phyloP scores from a whole-genome alignment of 2,888 invertebrate genomes.

The Cerceris ruficornis region DNA sequence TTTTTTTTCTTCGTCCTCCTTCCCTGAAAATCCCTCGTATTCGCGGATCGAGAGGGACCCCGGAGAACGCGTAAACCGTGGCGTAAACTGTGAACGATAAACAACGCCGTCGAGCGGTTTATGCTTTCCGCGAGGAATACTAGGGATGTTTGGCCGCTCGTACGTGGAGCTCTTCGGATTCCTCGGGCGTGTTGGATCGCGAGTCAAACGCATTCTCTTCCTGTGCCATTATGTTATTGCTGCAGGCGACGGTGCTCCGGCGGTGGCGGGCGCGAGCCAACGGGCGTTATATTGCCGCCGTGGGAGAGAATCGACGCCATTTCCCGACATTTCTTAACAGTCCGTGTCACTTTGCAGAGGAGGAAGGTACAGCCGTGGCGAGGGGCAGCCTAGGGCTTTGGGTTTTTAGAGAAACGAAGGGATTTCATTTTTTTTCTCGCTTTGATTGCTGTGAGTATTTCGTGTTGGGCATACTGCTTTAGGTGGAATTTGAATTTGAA shows the following conservation, averaged over 20 bases:
- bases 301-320: slow-evolving; percentile 44
- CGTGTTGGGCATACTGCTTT: no score
- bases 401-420: no score
- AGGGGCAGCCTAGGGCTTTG: background rate
- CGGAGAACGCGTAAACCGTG: slow-evolving; percentile 57
- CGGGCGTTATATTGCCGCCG: slow-evolving; percentile 61
- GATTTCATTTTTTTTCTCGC: no score
- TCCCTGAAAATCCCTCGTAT: slow-evolving; percentile 40
- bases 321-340: slow-evolving; percentile 28
- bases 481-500: no score
- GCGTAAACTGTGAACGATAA: slow-evolving; percentile 62
- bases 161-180: slow-evolving; percentile 74
- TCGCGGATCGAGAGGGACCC: slow-evolving; percentile 17
- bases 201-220: slow-evolving; percentile 79
- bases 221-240: slow-evolving; percentile 77
- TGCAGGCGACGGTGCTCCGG: slow-evolving; percentile 40
- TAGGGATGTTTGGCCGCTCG: slow-evolving; percentile 75
- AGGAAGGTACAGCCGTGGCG: background rate
- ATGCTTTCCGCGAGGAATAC: slow-evolving; percentile 72
- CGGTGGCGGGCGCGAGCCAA: slow-evolving; percentile 55
- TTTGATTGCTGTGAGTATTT: no score
- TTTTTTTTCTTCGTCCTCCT: slow-evolving; percentile 12
- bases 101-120: slow-evolving; percentile 65
- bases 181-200: slow-evolving; percentile 78
- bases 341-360: slow-evolving; percentile 16